Evolutionary conservation across 2,888 invertebrate genomes (phyloP).

Genomic region (Lithophane socia): DNA sequence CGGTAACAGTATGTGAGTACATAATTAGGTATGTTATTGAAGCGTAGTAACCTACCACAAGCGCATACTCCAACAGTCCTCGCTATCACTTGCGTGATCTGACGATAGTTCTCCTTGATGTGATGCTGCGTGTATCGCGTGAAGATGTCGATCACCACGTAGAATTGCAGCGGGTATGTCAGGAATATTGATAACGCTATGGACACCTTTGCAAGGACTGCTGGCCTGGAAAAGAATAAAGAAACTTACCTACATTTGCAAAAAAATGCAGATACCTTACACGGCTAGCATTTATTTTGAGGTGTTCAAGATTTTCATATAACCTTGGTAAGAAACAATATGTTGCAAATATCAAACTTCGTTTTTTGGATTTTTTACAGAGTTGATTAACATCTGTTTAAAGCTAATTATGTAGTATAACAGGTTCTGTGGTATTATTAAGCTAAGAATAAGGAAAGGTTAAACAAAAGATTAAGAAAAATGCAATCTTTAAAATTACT

Average conservation of each 20-base stretch:
- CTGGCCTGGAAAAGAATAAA: constrained; percentile 89
- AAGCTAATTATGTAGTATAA: no score
- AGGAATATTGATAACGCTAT: constrained; percentile 97
- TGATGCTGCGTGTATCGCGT: constrained; percentile 94
- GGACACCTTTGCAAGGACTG: constrained; percentile 94
- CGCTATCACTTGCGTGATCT: constrained; percentile 72
- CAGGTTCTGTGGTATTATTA: background rate
- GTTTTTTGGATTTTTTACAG: background rate
- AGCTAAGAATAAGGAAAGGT: background rate
- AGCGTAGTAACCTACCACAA: constrained; percentile 77
- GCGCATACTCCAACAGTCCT: constrained; percentile 82
- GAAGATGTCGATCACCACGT: constrained; percentile 97
- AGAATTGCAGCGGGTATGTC: constrained; percentile 98
- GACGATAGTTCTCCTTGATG: constrained; percentile 87
- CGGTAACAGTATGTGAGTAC: background rate
- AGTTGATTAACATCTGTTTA: background rate
- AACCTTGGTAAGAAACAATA: background rate
- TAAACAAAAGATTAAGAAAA: background rate
- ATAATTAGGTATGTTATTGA: background rate
- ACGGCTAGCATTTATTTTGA: background rate
- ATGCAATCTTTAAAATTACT: background rate
- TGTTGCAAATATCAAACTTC: background rate
- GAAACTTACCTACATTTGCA: background rate
- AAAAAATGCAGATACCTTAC: background rate
- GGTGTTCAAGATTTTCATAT: background rate